Evolutionary conservation across 2,888 invertebrate species (phyloP).

Genomic region (Cosmia trapezina): DNA sequence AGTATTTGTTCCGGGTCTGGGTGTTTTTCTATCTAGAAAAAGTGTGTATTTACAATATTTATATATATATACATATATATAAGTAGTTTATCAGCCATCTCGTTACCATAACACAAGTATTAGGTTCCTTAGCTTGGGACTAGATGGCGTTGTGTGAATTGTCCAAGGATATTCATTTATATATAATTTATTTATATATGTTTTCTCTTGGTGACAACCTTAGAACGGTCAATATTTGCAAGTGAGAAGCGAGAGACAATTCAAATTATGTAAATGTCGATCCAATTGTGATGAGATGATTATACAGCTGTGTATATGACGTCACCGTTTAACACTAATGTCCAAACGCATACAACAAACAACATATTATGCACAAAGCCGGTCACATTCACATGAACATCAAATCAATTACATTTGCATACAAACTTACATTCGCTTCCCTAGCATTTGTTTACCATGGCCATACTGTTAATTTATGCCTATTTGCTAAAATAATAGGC

Average conservation of each 20-base stretch:
- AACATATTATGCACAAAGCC: slow-evolving; percentile 34
- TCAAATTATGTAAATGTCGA: slow-evolving; percentile 39
- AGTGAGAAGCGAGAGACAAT: neutral
- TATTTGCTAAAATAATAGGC: slow-evolving; percentile 31
- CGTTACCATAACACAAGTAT: too few relatives aligned
- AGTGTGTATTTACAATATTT: too few relatives aligned
- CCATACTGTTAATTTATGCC: slow-evolving; percentile 33
- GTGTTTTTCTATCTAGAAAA: too few relatives aligned
- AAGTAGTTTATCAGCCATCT: too few relatives aligned
- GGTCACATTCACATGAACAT: slow-evolving; percentile 30
- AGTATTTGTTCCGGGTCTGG: too few relatives aligned
- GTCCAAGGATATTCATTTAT: too few relatives aligned
- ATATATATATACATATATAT: too few relatives aligned
- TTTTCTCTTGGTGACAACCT: neutral
- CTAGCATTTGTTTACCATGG: slow-evolving; percentile 34
- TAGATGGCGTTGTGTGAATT: too few relatives aligned
- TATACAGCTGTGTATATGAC: slow-evolving; percentile 20
- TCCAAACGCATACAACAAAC: slow-evolving; percentile 29
- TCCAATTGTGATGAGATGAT: slow-evolving; percentile 19
- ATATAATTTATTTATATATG: too few relatives aligned
- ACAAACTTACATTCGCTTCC: slow-evolving; percentile 30
- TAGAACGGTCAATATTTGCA: slow-evolving; percentile 1
- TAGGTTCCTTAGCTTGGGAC: too few relatives aligned
- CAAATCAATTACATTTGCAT: slow-evolving; percentile 61
- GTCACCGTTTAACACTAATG: slow-evolving; percentile 32